A percentile compares a stretch with the other conserved stretches of the same genome.
phyloP scores from a whole-genome alignment of 2,888 invertebrate species.

The Eristalis intricaria region DNA sequence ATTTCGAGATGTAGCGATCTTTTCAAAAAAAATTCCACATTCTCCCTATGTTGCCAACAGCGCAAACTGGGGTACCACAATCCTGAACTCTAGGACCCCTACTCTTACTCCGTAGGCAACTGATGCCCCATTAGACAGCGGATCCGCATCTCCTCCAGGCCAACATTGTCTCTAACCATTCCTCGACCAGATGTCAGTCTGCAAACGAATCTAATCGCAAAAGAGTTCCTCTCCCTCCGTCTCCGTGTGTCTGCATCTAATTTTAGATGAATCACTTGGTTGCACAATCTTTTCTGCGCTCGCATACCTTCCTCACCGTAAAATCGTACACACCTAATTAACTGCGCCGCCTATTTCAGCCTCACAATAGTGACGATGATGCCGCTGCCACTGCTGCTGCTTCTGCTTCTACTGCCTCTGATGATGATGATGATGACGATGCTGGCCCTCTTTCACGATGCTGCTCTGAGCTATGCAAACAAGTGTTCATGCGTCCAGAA shows the following conservation, averaged over 20 bases:
- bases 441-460: background rate
- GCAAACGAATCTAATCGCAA: background rate
- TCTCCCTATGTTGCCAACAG: rapidly evolving
- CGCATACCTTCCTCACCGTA: slow-evolving; percentile 3
- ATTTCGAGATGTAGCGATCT: no score
- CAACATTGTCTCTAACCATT: background rate
- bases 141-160: background rate
- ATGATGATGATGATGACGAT: no score
- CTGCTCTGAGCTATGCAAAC: slow-evolving; percentile 3
- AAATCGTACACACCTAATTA: slow-evolving; percentile 28
- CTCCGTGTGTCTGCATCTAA: slow-evolving; percentile 3
- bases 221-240: background rate
- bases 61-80: background rate
- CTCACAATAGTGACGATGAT: slow-evolving; percentile 3
- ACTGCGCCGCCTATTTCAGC: slow-evolving; percentile 16
- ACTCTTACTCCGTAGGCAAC: background rate
- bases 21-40: no score
- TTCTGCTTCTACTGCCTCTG: no score
- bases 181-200: background rate
- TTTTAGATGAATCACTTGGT: slow-evolving; percentile 17
- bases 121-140: background rate
- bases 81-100: background rate
- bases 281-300: background rate
- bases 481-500: slow-evolving; percentile 30
- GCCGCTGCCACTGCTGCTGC: no score